Base-by-base conservation (phyloP, 2,888 invertebrate genomes). In the Dasysyrphus tricinctus region DNA sequence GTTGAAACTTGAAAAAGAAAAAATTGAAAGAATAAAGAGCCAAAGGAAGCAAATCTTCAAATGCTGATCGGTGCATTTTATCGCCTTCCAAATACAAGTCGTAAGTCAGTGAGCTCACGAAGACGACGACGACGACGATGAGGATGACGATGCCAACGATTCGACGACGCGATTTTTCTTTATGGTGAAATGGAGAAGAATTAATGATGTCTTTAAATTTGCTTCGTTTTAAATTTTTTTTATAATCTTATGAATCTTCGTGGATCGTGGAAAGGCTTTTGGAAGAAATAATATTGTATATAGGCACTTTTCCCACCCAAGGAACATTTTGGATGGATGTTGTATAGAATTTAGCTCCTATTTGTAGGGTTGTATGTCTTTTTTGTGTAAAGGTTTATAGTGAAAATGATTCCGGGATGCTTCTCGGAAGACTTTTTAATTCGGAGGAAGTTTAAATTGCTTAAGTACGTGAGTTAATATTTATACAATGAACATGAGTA, bases 41-140 rank as follows among this genome's bases (percentile, higher is more conserved):
- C 5, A 29, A 32, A 19, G 19, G 44, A 32, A 69, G 37, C 24
- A 54, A 80, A 74, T 44, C 24, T 67, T 42, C 49, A 80, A 74
- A 69, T 70, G 83, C 79, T 79, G 79, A 74, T 79, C 83, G 75
- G 70, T 83, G 83, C 83, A 79, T 70, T 78, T 70, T 83, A 69
- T 78, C 54, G 70, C 39, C 11, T 54, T 65, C 54, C 3, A 39
- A 54, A 63, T 42, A 49, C 32, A 37, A 54, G 37, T 42, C 69
- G 54, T 69, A 54, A 69, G 39, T 69, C 39, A 54, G 39, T 42
- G 14, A 24, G 24, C 24, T 47, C 47, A 19, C 42, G 16, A n/a
- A n/a, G n/a, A 42, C 39, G 14, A 24, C 11, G 39, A 37, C 39
- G 7, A 39, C 39, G 37, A 9, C 3, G 16, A 3, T 9, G 42